These are phyloP conservation scores for Helleia helle DNA, from an alignment of 2,888 invertebrate species.

Conservation along the genomic window DNA sequence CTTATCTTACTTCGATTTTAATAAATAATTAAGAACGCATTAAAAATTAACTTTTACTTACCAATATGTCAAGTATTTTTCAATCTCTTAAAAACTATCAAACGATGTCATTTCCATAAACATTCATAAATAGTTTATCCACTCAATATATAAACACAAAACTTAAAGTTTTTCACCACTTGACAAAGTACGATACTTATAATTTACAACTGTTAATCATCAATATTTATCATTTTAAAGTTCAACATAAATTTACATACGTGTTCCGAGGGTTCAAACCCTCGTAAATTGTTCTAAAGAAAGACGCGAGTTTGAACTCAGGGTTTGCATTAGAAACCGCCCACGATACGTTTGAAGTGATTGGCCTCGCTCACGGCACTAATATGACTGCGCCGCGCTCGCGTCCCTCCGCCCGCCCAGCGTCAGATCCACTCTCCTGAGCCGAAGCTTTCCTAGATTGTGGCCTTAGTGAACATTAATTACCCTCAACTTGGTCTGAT, in stretches of 20 bases:
- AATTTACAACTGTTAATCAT: no score
- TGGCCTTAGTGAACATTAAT: slow-evolving; percentile 73
- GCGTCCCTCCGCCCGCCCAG: slow-evolving; percentile 27
- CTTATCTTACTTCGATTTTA: no score
- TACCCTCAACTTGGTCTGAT: slow-evolving; percentile 72
- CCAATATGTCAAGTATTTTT: no score
- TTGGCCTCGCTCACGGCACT: slow-evolving; percentile 50
- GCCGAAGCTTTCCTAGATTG: slow-evolving; percentile 68
- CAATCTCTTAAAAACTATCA: no score
- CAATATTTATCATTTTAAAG: no score
- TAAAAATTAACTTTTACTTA: no score
- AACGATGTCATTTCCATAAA: no score
- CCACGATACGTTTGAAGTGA: slow-evolving; percentile 2
- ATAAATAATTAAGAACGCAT: no score
- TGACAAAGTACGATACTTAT: background rate
- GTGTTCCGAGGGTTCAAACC: no score
- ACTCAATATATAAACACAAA: background rate
- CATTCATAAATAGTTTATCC: background rate
- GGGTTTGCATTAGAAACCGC: background rate
- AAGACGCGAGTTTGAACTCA: no score
- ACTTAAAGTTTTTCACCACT: background rate
- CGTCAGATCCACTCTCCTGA: slow-evolving; percentile 52
- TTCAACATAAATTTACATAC: no score
- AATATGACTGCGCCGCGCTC: slow-evolving; percentile 30
- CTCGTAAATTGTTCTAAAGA: no score